Base-by-base conservation (phyloP, 2,113 vertebrate genomes). In the Psittacus erithacus region DNA sequence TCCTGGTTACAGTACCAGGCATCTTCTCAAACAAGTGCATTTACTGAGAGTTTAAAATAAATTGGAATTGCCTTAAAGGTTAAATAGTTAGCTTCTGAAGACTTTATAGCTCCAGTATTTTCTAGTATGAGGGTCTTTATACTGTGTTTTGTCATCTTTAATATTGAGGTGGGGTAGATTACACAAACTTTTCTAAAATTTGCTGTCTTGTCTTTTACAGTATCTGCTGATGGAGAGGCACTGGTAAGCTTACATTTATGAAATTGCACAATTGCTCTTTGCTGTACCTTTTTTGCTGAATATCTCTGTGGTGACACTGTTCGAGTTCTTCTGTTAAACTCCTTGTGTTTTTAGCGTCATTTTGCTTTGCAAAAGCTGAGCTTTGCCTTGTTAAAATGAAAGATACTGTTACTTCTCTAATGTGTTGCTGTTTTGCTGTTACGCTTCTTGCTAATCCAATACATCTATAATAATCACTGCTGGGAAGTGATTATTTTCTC, bases 151-250 rank as follows among this genome's bases (percentile, higher is more conserved):
- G 67, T 84, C 10, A 31, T 55, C 31, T 87, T 75, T 35, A 76
- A 16, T 65, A 27, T 22, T 50, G 35, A 70, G 10, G 11, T 55
- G 24, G 10, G 7, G 49, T 53, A 64, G 25, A 39, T 25, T 9
- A 8, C 38, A 33, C 11, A 50, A 39, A 38, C 4, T 27, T 46
- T 57, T 71, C 44, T 71, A 90, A 59, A 80, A 88, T 39, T 60
- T 57, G 11, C 23, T 82, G 3, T 87, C 52, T 57, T 76, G 88
- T 91, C 82, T 98, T 60, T 97, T 95, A 17, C 79, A 99, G 99
- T 98, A 11, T 98, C 98, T 63, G 98, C 98, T 85, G 99, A 99
- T 82, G 99, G 98, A 94, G 99, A 99, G 70, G 98, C 98, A 22
- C 84, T 99, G 99, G 99, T 99, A 98, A 99, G 99, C 95, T 85